Base-by-base conservation (phyloP, 2,888 invertebrate genomes). In the Papilio demoleus region DNA sequence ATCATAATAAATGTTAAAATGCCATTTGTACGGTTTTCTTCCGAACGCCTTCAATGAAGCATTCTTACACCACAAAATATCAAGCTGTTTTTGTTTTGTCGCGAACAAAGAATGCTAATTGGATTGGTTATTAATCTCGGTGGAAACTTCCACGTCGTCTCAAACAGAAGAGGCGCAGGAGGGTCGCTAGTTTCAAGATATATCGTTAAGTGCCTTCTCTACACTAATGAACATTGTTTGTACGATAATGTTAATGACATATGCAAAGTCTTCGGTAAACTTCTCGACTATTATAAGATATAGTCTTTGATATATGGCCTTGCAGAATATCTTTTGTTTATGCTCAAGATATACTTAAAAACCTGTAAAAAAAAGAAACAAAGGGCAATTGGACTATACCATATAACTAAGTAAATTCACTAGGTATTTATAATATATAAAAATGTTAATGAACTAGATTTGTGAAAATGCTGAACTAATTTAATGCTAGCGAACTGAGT, bases 91-190 rank as follows among this genome's bases (percentile, higher is more conserved):
- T 24, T 50, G 24, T 50, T 50, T 50, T 50, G 24, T 50, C 50
- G 50, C 58, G 42, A 34, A 60, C 42, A 58, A 56, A 63, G 62
- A 68, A 42, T 64, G 19, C 68, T 68, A 68, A 64, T 68, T 68
- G 68, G 68, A 68, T 68, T 63, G 68, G 68, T 68, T 63, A 64
- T 68, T 64, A 68, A 64, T 64, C 58, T 47, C 47, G 59, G 64
- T 59, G 38, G 58, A 58, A 64, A 47, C 63, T 64, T 47, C 63
- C 45, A 63, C 45, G 64, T 68, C 31, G 24, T 34, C 36, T 38
- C 62, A 59, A 27, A 27, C n/a, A 22, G 53, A 53, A 63, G 64
- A 34, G 22, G 12, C 53, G 59, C 47, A 36, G 59, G 27, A 58
- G 58, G 58, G 61, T 19, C 31, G 60, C 61, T 67, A 67, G 60